Percentiles rank a stretch among this genome's conserved stretches.
Evolutionary conservation across 1,140 invertebrate species (phyloP).

Genomic region (Lordiphosa clarofinis): DNA sequence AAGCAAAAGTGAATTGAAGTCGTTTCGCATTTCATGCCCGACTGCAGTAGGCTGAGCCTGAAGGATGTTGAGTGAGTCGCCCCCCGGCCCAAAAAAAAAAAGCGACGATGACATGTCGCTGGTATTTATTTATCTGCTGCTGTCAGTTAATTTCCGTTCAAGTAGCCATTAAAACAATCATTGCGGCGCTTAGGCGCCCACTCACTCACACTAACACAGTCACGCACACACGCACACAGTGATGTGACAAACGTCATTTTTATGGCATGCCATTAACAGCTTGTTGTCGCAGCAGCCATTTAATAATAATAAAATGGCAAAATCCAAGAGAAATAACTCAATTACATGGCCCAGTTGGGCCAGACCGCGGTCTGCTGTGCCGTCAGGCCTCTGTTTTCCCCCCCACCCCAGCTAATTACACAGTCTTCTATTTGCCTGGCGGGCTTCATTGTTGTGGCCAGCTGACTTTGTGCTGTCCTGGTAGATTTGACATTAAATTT

Average conservation of each 20-base stretch:
- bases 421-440: slow-evolving; percentile 3
- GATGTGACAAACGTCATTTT: slow-evolving; percentile 54
- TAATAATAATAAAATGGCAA: slow-evolving; percentile 64
- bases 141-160: slow-evolving; percentile 77
- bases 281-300: slow-evolving; percentile 68
- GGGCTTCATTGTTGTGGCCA: slow-evolving; percentile 1
- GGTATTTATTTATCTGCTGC: slow-evolving; percentile 67
- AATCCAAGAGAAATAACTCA: slow-evolving; percentile 69
- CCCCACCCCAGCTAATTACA: slow-evolving; percentile 18
- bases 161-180: slow-evolving; percentile 77
- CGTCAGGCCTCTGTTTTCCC: not conserved
- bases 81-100: slow-evolving; percentile 11
- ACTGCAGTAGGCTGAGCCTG: slow-evolving; percentile 33
- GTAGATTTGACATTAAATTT: slow-evolving; percentile 9
- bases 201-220: slow-evolving; percentile 17
- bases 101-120: slow-evolving; percentile 6
- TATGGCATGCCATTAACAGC: slow-evolving; percentile 71
- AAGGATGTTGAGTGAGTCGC: slow-evolving; percentile 19
- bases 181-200: slow-evolving; percentile 59
- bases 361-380: slow-evolving; percentile 20
- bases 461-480: not conserved
- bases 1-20: slow-evolving; percentile 22
- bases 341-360: slow-evolving; percentile 40
- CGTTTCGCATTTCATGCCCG: slow-evolving; percentile 35
- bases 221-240: slow-evolving; percentile 14